Percentiles rank a stretch among this genome's conserved stretches.
Evolutionary conservation across 2,888 invertebrate genomes (phyloP).

Genomic region (Callinectes sapidus): DNA sequence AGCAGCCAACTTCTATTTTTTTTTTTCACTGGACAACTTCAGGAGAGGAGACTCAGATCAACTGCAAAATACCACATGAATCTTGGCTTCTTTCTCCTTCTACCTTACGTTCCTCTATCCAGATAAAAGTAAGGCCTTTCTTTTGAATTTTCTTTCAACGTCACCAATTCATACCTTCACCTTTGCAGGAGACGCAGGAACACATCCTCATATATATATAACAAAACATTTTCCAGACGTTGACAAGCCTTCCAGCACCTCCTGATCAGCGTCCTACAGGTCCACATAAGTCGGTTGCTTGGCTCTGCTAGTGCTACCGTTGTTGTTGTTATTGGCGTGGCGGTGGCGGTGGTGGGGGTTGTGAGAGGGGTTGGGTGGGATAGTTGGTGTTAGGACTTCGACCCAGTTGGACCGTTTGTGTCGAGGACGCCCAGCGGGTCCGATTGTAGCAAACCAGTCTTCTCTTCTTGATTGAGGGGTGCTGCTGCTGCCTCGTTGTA

Average conservation of each 20-base stretch:
- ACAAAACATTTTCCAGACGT: not conserved
- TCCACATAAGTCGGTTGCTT: constrained; percentile 22
- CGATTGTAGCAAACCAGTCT: constrained; percentile 71
- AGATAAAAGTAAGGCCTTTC: not conserved
- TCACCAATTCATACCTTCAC: not conserved
- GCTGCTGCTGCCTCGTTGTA: constrained; percentile 76
- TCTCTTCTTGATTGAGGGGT: constrained; percentile 62
- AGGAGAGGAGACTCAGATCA: not conserved
- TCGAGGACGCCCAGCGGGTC: constrained; percentile 72
- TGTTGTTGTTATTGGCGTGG: not conserved
- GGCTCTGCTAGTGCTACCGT: not conserved
- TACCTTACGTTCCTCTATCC: not conserved
- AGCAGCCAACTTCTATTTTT: not conserved
- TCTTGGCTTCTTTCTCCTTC: not conserved
- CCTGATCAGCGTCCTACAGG: constrained; percentile 1
- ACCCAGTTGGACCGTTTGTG: constrained; percentile 62
- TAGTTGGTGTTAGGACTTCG: constrained; percentile 62
- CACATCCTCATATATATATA: not conserved
- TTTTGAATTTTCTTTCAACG: not conserved
- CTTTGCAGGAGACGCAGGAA: not conserved
- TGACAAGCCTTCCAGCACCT: not conserved
- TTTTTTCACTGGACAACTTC: not conserved
- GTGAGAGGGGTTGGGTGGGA: constrained; percentile 32
- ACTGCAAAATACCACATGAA: not conserved
- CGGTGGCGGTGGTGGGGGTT: not conserved